Evolutionary conservation across 2,113 vertebrate genomes (phyloP).

Genomic region (Corvus cornix): DNA sequence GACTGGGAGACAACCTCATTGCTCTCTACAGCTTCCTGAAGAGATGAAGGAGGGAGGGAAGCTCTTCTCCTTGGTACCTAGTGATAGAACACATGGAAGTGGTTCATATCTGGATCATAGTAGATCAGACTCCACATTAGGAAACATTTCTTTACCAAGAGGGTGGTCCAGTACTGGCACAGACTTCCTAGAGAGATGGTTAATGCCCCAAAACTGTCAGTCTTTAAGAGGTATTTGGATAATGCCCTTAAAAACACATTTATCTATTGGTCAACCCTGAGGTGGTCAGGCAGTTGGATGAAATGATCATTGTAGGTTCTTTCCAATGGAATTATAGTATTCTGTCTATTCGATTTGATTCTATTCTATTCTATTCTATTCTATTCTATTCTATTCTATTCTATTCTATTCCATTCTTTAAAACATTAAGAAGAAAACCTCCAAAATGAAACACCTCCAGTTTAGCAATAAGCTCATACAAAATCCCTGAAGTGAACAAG

Average conservation of each 20-base stretch:
- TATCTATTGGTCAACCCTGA: background rate
- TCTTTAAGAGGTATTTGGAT: background rate
- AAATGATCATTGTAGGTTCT: fast-evolving
- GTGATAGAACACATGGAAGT: background rate
- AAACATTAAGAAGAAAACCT: fast-evolving
- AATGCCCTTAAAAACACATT: background rate
- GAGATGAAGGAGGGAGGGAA: background rate
- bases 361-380: too few species aligned
- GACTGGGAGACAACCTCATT: too few species aligned
- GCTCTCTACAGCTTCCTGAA: background rate
- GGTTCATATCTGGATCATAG: background rate
- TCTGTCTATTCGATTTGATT: background rate
- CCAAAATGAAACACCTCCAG: fast-evolving
- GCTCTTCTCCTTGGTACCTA: background rate
- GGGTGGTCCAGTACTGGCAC: background rate
- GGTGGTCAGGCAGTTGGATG: background rate
- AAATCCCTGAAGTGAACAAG: background rate
- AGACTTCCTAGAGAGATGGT: background rate
- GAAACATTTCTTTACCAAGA: background rate
- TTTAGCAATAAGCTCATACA: background rate
- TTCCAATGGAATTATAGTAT: background rate
- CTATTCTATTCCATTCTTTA: background rate
- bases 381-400: background rate
- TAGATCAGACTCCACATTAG: background rate
- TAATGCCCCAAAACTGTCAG: background rate